These are phyloP conservation scores for Furcula furcula DNA, from an alignment of 2,888 invertebrate species.

Conservation along the genomic window DNA sequence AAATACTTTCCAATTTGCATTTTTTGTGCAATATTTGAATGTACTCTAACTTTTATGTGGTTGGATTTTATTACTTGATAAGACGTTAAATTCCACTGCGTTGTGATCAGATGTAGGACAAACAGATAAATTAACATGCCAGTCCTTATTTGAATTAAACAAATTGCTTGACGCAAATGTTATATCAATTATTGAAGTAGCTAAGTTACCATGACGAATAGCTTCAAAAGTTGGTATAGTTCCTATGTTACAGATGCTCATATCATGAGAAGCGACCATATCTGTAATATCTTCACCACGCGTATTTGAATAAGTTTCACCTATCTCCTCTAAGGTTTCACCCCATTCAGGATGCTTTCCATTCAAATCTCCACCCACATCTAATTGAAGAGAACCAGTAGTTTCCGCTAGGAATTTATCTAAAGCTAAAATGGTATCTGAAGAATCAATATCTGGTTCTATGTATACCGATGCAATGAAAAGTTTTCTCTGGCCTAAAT, in stretches of 20 bases:
- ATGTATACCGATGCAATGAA: background rate
- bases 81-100: background rate
- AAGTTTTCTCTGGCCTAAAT: background rate
- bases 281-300: background rate
- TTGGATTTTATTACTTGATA: background rate
- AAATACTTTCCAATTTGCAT: background rate
- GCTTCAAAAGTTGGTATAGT: background rate
- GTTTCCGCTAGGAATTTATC: background rate
- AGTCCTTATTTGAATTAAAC: background rate
- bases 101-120: background rate
- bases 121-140: background rate
- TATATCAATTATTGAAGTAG: background rate
- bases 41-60: background rate
- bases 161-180: background rate
- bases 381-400: background rate
- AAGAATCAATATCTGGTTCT: background rate
- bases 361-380: background rate
- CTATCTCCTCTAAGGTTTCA: background rate
- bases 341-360: background rate
- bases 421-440: background rate
- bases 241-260: background rate
- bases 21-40: background rate
- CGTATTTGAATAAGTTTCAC: background rate
- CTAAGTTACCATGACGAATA: background rate
- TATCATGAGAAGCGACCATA: background rate